Percentiles rank a stretch among this genome's conserved stretches.
phyloP scores from a whole-genome alignment of 2,888 invertebrate genomes.

The Amaurobius ferox region DNA sequence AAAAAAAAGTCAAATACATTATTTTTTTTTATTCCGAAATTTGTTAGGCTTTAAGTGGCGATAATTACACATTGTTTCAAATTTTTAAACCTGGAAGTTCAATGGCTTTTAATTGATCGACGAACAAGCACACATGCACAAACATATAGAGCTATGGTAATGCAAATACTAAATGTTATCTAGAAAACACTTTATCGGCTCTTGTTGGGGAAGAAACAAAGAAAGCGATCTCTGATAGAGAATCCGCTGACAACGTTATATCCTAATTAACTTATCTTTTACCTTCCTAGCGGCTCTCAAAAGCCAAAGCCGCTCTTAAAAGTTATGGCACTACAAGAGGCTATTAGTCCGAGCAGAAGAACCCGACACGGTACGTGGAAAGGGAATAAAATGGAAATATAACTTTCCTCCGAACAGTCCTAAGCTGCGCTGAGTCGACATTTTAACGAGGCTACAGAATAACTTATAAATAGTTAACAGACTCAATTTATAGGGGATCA shows the following conservation, averaged over 20 bases:
- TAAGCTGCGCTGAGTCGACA: constrained; percentile 46
- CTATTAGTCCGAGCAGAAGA: constrained; percentile 24
- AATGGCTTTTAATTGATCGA: no score
- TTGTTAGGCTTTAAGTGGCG: no score
- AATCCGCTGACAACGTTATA: constrained; percentile 28
- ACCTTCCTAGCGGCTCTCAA: not conserved
- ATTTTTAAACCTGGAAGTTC: no score
- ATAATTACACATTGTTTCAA: no score
- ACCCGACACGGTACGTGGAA: not conserved
- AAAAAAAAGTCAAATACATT: no score
- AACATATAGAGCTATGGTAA: no score
- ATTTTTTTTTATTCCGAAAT: no score
- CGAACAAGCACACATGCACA: no score
- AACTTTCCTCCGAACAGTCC: constrained; percentile 38
- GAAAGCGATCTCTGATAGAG: not conserved
- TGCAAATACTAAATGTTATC: no score
- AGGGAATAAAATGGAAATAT: constrained; percentile 47
- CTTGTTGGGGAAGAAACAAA: no score
- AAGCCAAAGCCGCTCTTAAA: constrained; percentile 6
- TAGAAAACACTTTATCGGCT: no score
- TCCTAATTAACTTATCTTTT: constrained; percentile 36
- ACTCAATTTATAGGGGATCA: constrained; percentile 47
- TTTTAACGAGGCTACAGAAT: constrained; percentile 45
- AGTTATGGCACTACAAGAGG: constrained; percentile 27
- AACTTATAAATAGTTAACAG: constrained; percentile 68